A percentile compares a stretch with the other conserved stretches of the same genome.
These are phyloP conservation scores for Agrotis ipsilon DNA, from an alignment of 2,888 invertebrate genomes.

Conservation along the genomic window DNA sequence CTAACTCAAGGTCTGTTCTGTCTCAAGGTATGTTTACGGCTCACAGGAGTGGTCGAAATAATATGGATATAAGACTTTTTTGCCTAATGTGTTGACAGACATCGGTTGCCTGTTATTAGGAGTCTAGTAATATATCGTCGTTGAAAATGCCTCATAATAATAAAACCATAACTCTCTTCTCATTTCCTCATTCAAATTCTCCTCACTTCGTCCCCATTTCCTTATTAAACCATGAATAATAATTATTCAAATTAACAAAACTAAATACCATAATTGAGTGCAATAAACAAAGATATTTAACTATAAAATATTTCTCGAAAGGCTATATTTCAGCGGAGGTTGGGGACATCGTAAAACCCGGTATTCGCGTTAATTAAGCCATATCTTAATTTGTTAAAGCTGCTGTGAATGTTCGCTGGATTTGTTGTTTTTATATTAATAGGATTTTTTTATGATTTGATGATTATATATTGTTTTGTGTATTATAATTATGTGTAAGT, in stretches of 20 bases:
- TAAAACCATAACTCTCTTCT: constrained; percentile 18
- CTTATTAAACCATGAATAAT: constrained; percentile 61
- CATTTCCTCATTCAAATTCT: constrained; percentile 41
- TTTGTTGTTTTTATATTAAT: constrained; percentile 34
- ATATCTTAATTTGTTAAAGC: constrained; percentile 61
- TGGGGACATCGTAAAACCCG: constrained; percentile 49
- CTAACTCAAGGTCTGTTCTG: too few species aligned
- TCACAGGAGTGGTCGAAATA: too few species aligned
- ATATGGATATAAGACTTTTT: too few species aligned
- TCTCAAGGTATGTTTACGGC: too few species aligned
- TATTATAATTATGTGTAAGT: too few species aligned
- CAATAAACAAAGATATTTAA: constrained; percentile 64
- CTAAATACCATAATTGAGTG: constrained; percentile 51
- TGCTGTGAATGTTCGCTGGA: constrained; percentile 40
- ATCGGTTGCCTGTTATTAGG: too few species aligned
- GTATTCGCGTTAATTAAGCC: constrained; percentile 59
- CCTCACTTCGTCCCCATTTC: constrained; percentile 35
- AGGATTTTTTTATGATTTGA: background rate
- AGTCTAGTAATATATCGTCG: too few species aligned
- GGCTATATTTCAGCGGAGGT: constrained; percentile 52
- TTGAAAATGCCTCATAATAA: background rate
- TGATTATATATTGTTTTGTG: too few species aligned
- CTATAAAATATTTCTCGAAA: constrained; percentile 62
- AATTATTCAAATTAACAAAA: constrained; percentile 63
- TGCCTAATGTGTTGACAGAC: too few species aligned